Percentiles rank a stretch among this genome's conserved stretches.
phyloP scores from a whole-genome alignment of 2,888 invertebrate genomes.

The Latrodectus hesperus region DNA sequence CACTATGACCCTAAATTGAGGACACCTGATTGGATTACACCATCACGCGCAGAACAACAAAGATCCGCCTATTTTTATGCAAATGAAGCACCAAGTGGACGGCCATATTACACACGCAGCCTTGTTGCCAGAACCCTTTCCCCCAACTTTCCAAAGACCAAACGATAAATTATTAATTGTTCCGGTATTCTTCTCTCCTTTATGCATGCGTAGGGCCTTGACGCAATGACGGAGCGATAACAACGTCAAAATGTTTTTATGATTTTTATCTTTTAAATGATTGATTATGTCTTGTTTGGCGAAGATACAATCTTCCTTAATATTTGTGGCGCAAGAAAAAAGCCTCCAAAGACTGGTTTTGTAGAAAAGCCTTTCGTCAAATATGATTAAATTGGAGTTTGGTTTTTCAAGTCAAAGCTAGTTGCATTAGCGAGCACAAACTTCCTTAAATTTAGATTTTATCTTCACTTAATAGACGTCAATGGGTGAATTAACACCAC shows the following conservation, averaged over 20 bases:
- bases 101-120: conserved; percentile 54
- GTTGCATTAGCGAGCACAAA: too few species aligned
- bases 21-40: conserved; percentile 55
- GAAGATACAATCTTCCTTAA: background rate
- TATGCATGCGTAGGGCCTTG: conserved; percentile 37
- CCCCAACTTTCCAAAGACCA: conserved; percentile 9
- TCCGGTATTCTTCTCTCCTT: conserved; percentile 26
- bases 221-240: conserved; percentile 24
- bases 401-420: background rate
- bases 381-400: background rate
- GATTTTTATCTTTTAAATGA: background rate
- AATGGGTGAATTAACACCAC: too few species aligned
- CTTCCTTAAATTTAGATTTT: too few species aligned
- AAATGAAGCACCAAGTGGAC: conserved; percentile 30
- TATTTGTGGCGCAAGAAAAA: background rate
- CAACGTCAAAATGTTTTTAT: conserved; percentile 11
- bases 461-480: too few species aligned
- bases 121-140: conserved; percentile 19
- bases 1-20: conserved; percentile 58
- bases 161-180: conserved; percentile 55
- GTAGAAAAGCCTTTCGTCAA: background rate
- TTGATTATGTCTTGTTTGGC: background rate
- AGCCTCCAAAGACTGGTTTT: background rate
- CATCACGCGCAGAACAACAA: conserved; percentile 50
- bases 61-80: conserved; percentile 63